These are phyloP conservation scores for Melanotaenia boesemani DNA, from an alignment of 2,797 vertebrate species.

Conservation along the genomic window DNA sequence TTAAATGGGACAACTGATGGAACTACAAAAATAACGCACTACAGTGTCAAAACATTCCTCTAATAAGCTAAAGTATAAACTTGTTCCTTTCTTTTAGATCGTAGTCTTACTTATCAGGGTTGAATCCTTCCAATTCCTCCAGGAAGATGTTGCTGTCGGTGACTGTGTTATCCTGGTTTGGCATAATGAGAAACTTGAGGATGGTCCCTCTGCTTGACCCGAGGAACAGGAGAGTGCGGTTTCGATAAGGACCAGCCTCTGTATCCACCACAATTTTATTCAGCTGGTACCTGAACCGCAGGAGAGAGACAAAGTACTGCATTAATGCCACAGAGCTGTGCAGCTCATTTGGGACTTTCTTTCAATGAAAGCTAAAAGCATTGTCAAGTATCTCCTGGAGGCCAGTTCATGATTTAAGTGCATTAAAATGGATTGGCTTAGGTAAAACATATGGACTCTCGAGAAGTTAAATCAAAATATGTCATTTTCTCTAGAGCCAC, in stretches of 20 bases:
- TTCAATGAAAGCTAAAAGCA: conserved; percentile 40
- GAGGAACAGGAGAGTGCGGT: conserved; percentile 93
- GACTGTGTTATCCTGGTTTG: conserved; percentile 84
- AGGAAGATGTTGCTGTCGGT: conserved; percentile 83
- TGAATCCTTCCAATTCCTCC: conserved; percentile 95
- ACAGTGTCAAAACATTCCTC: background rate
- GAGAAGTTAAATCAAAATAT: conserved; percentile 51
- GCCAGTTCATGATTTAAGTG: conserved; percentile 46
- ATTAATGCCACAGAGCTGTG: conserved; percentile 7
- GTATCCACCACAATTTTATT: conserved; percentile 93
- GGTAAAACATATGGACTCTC: conserved; percentile 42
- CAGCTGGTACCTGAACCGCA: conserved; percentile 89
- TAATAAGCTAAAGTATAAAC: background rate
- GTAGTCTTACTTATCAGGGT: conserved; percentile 88
- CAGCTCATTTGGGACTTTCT: conserved; percentile 14
- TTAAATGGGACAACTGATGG: background rate
- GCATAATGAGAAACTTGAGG: conserved; percentile 93
- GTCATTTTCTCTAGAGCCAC: conserved; percentile 53
- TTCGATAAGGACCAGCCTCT: conserved; percentile 88
- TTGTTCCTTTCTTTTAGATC: background rate
- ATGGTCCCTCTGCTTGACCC: conserved; percentile 92
- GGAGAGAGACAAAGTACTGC: conserved; percentile 7
- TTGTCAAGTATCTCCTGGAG: conserved; percentile 21
- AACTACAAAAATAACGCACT: background rate
- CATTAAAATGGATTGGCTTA: conserved; percentile 49